A percentile compares a stretch with the other conserved stretches of the same genome.
Evolutionary conservation across 1,140 invertebrate genomes (phyloP).

Genomic region (Amyelois transitella): DNA sequence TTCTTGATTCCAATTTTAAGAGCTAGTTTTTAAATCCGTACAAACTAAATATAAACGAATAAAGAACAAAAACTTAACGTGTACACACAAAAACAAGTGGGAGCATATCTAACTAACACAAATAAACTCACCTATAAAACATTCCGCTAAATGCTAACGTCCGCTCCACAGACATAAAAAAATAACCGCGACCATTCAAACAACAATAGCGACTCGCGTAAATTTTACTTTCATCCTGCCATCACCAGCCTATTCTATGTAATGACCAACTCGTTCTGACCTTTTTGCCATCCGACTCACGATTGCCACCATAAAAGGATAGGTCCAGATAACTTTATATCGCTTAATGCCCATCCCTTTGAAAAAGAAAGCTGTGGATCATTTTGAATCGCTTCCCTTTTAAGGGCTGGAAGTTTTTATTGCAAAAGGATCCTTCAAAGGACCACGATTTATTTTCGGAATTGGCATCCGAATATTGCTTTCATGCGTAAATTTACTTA

Average conservation of each 20-base stretch:
- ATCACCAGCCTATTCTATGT: slow-evolving; percentile 43
- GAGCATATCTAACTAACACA: neutral
- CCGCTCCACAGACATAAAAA: slow-evolving; percentile 13
- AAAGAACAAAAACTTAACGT: too few relatives aligned
- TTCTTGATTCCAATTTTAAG: too few relatives aligned
- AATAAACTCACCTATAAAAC: neutral
- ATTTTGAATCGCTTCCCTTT: slow-evolving; percentile 54
- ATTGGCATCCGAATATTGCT: neutral
- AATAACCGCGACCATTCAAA: neutral
- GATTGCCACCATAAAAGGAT: slow-evolving; percentile 50
- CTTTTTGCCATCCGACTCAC: slow-evolving; percentile 45
- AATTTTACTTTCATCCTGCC: slow-evolving; percentile 46
- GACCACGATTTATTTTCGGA: neutral
- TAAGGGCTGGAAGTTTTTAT: slow-evolving; percentile 52
- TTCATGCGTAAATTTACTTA: neutral
- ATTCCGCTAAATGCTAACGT: neutral
- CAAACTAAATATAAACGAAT: too few relatives aligned
- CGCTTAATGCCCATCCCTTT: slow-evolving; percentile 58
- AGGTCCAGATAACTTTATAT: slow-evolving; percentile 64
- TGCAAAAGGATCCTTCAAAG: slow-evolving; percentile 20
- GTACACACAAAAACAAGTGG: too few relatives aligned
- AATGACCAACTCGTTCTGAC: slow-evolving; percentile 40
- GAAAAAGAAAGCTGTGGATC: slow-evolving; percentile 63
- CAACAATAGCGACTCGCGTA: slow-evolving; percentile 10
- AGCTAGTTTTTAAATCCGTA: too few relatives aligned